phyloP scores from a whole-genome alignment of 2,113 vertebrate genomes.

The Gymnocephalus cernua region DNA sequence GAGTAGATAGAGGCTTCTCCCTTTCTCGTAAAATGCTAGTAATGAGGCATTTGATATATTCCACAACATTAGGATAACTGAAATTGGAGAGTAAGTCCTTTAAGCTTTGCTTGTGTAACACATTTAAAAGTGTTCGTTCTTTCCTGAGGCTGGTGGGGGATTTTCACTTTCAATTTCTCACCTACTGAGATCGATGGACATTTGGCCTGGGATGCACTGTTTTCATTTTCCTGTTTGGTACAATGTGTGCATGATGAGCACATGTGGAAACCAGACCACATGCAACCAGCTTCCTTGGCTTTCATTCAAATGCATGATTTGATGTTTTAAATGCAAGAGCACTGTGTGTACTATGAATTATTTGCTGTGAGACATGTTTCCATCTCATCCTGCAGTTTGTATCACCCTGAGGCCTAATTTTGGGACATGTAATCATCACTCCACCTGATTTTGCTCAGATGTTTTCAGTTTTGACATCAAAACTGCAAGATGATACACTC shows the following conservation, averaged over 20 bases:
- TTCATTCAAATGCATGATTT: constrained; percentile 31
- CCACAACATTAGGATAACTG: constrained; percentile 79
- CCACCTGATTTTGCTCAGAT: constrained; percentile 16
- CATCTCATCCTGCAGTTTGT: constrained; percentile 15
- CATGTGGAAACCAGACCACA: constrained; percentile 11
- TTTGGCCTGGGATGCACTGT: constrained; percentile 31
- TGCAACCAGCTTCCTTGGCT: constrained; percentile 15
- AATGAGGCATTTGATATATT: constrained; percentile 85
- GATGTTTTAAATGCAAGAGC: constrained; percentile 12
- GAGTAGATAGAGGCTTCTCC: constrained; percentile 67
- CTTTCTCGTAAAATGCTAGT: constrained; percentile 75
- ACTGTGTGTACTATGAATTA: constrained; percentile 27
- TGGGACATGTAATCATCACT: constrained; percentile 1
- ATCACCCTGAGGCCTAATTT: constrained; percentile 27
- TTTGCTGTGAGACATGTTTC: constrained; percentile 42
- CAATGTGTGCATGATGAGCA: constrained; percentile 15
- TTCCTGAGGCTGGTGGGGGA: constrained; percentile 38
- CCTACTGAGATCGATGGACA: constrained; percentile 41
- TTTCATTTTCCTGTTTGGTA: constrained; percentile 47
- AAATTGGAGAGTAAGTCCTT: constrained; percentile 73
- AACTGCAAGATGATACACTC: constrained; percentile 34
- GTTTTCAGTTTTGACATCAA: constrained; percentile 30
- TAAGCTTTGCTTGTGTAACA: constrained; percentile 76
- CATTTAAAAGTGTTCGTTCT: constrained; percentile 69
- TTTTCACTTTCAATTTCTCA: constrained; percentile 67